Base-by-base conservation (phyloP, 1,140 invertebrate species). In the Lordiphosa clarofinis region DNA sequence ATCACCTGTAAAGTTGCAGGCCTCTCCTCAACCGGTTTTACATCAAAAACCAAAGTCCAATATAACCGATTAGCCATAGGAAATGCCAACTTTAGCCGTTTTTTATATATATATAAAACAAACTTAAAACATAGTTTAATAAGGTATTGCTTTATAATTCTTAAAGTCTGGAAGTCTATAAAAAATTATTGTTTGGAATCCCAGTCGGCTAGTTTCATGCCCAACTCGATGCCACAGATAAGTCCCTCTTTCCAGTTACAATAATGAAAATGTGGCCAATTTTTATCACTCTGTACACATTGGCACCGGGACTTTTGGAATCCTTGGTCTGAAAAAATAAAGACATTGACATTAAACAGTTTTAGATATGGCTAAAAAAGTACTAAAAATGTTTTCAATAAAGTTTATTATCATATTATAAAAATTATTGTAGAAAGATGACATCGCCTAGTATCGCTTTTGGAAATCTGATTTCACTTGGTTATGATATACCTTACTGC, bases 281-380 rank as follows among this genome's bases (percentile, higher is more conserved):
- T 56, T 84, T 86, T 11, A 91, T 81, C 69, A 90, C 87, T 4
- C 68, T 76, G 53, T 88, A 92, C 1, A 93, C 86, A 67, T 89
- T 75, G 19, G 73, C 58, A 9, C 92, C 92, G 21, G 92, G 92
- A 84, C 92, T 92, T 4, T 54, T 54, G 1, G 90, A 91, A 4
- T 35, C 36, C 24, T 67, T 78, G 0, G 87, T 88, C 87, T 88
- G 47, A 1, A 64, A 64, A 15, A n/a, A 1, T 28, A 10, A 31
- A 21, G 4, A 21, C 2, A 21, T 2, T 21, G 1, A 21, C 0
- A 4, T 4, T 21, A 21, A 21, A 21, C 21, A 21, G 21, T 1
- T 21, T 21, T 21, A 44, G 42, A 28, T 44, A 15, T 15, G 1
- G 1, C 15, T 1, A 3, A 1, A 15, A 3, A 15, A 1, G 1